Evolutionary conservation across 2,888 invertebrate species (phyloP).

Genomic region (Octodonta nipae): DNA sequence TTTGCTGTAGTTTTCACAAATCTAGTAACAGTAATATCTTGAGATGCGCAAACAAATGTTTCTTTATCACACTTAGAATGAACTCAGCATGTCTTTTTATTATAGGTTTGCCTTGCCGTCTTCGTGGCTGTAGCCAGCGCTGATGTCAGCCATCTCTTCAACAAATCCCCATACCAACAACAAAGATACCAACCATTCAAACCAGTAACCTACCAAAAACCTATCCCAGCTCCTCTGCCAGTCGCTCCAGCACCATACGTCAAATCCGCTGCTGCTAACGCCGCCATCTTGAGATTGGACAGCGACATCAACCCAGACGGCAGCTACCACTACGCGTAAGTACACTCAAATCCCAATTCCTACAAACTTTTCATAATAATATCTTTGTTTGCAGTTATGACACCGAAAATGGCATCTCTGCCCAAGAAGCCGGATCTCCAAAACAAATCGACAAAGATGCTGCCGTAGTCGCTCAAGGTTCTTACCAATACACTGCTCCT

Average conservation of each 20-base stretch:
- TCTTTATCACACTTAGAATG: too few relatives aligned
- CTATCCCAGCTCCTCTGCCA: too few relatives aligned
- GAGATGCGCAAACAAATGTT: too few relatives aligned
- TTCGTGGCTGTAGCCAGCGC: background rate
- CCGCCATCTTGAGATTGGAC: conserved; percentile 2
- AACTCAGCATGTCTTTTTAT: too few relatives aligned
- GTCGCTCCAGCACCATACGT: conserved; percentile 2
- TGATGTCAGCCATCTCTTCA: background rate
- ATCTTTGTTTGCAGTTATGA: conserved; percentile 1
- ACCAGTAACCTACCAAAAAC: background rate
- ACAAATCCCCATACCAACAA: background rate
- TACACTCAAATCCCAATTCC: too few relatives aligned
- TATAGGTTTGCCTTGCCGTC: background rate
- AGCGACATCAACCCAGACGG: conserved; percentile 3
- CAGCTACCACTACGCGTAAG: conserved; percentile 2
- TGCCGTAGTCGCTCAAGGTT: conserved; percentile 34
- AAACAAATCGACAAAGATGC: background rate
- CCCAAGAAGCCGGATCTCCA: background rate
- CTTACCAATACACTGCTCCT: conserved; percentile 27
- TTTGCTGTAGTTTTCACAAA: too few relatives aligned
- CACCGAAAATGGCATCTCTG: conserved; percentile 3
- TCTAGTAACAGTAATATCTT: too few relatives aligned
- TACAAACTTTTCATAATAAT: background rate
- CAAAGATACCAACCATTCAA: background rate
- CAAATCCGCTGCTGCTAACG: background rate